phyloP scores from a whole-genome alignment of 2,797 vertebrate species.

The Coilia nasus region DNA sequence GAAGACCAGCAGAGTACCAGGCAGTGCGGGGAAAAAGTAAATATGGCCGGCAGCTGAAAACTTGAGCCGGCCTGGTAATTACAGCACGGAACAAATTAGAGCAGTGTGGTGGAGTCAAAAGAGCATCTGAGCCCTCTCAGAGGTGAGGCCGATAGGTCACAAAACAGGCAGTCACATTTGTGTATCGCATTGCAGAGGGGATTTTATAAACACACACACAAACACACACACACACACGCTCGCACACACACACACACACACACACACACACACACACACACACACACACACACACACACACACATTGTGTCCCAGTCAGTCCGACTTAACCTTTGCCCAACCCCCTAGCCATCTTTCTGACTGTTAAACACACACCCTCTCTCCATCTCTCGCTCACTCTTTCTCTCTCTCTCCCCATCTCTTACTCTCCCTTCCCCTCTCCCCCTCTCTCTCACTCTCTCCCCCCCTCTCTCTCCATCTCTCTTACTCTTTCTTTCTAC shows the following conservation, averaged over 20 bases:
- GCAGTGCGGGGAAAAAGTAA: not conserved
- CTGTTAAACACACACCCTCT: conserved; percentile 13
- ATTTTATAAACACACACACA: not conserved
- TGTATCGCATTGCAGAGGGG: not conserved
- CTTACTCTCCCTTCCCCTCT: no score
- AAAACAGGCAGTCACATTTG: not conserved
- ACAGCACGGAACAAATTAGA: not conserved
- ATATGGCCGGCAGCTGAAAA: not conserved
- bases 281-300: not conserved
- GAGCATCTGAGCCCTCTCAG: conserved; percentile 8
- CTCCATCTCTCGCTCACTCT: no score
- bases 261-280: conserved; percentile 14
- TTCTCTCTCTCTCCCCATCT: no score
- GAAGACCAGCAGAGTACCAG: conserved; percentile 32
- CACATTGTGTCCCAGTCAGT: not conserved
- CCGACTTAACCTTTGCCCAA: not conserved
- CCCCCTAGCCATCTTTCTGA: not conserved
- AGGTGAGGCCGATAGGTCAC: conserved; percentile 1
- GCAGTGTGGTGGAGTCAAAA: not conserved
- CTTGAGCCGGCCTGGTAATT: conserved; percentile 12
- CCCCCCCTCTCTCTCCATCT: no score
- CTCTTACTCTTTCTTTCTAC: no score
- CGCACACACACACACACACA: not conserved
- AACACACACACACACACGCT: no score
- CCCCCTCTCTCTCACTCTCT: no score